phyloP scores from a whole-genome alignment of 2,888 invertebrate species.

The Zaprionus obscuricornis region DNA sequence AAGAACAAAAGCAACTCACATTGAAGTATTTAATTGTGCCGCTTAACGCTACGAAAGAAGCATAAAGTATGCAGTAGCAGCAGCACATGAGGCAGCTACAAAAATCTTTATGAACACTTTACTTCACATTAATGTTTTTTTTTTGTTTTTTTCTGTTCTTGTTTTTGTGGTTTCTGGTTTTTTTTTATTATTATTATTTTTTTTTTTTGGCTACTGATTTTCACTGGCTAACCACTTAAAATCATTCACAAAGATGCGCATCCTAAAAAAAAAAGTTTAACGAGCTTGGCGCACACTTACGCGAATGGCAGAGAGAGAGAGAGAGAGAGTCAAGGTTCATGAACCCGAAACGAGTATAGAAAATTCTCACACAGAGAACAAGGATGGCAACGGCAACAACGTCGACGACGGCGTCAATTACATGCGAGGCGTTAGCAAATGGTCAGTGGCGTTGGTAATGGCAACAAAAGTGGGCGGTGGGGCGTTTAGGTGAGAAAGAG shows the following conservation, averaged over 20 bases:
- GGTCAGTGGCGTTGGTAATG: conserved; percentile 19
- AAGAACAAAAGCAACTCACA: conserved; percentile 23
- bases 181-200: too few species aligned
- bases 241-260: conserved; percentile 54
- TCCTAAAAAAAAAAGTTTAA: conserved; percentile 54
- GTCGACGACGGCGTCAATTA: conserved; percentile 67
- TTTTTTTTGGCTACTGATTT: conserved; percentile 59
- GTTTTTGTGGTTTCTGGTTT: conserved; percentile 59
- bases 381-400: conserved; percentile 3
- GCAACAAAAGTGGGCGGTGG: conserved; percentile 5
- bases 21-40: conserved; percentile 33
- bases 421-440: conserved; percentile 51
- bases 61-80: conserved; percentile 15
- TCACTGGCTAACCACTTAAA: conserved; percentile 43
- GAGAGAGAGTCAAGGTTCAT: conserved; percentile 60
- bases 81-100: conserved; percentile 6
- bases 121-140: conserved; percentile 52
- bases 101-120: conserved; percentile 59
- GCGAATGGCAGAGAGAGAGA: conserved; percentile 12
- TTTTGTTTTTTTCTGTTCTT: background rate
- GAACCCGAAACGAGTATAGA: conserved; percentile 48
- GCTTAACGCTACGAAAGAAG: conserved; percentile 1
- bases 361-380: conserved; percentile 40
- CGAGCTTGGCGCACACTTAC: conserved; percentile 50
- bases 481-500: background rate